Evolutionary conservation across 2,888 invertebrate species (phyloP).

Genomic region (Schizaphis graminum): DNA sequence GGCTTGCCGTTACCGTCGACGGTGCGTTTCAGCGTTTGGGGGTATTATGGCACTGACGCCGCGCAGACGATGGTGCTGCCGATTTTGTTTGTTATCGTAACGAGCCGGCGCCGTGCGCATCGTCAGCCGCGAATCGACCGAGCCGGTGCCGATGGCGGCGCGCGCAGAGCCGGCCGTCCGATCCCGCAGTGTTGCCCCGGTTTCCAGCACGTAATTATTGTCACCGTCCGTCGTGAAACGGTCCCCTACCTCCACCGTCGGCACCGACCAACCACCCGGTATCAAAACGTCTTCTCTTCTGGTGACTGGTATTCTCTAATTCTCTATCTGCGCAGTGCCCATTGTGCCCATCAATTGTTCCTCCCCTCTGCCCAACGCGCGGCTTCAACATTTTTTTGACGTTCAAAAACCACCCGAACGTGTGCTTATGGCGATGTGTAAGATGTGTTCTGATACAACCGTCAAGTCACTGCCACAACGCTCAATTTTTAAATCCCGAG

Average conservation of each 20-base stretch:
- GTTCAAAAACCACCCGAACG: background rate
- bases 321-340: background rate
- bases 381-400: background rate
- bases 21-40: constrained; percentile 17
- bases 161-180: background rate
- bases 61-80: background rate
- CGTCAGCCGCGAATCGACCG: constrained; percentile 37
- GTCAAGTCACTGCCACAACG: background rate
- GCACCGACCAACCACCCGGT: background rate
- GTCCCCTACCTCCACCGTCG: background rate
- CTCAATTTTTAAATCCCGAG: background rate
- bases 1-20: background rate
- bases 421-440: background rate
- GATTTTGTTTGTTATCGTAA: constrained; percentile 28
- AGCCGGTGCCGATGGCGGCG: constrained; percentile 6
- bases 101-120: constrained; percentile 40
- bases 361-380: background rate
- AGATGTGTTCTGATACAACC: too few relatives aligned
- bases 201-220: background rate
- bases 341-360: background rate
- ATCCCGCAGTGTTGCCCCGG: constrained; percentile 45
- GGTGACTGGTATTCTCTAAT: too few relatives aligned
- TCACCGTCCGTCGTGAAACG: background rate
- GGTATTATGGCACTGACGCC: constrained; percentile 11
- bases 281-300: background rate